Evolutionary conservation across 1,140 invertebrate species (phyloP).

Genomic region (Drosophila equinoxialis): DNA sequence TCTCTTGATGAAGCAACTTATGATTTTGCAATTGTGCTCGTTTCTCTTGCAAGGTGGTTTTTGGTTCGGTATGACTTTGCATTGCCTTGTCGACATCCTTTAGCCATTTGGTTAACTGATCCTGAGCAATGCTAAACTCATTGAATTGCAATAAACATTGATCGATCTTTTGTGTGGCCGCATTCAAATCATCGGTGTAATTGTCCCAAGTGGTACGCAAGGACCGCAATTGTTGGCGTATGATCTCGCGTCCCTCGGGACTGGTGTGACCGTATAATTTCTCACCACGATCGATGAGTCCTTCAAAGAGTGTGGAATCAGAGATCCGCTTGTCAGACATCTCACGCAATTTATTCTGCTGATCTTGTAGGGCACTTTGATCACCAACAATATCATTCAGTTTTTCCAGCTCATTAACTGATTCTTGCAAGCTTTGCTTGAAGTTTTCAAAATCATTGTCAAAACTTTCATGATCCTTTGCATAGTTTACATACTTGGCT

Average conservation of each 20-base stretch:
- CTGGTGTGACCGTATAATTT: constrained; percentile 96
- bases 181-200: constrained; percentile 92
- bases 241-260: constrained; percentile 95
- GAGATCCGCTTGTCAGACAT: constrained; percentile 91
- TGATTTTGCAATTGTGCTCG: constrained; percentile 96
- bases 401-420: constrained; percentile 89
- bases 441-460: constrained; percentile 91
- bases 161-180: constrained; percentile 91
- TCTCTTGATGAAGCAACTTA: constrained; percentile 97
- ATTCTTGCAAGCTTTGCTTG: constrained; percentile 88
- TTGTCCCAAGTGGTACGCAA: constrained; percentile 93
- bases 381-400: constrained; percentile 94
- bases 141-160: constrained; percentile 94
- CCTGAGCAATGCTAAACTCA: constrained; percentile 94
- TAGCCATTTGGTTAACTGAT: constrained; percentile 96
- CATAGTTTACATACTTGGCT: constrained; percentile 91
- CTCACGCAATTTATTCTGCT: constrained; percentile 92
- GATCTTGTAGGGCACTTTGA: constrained; percentile 91
- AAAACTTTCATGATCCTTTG: constrained; percentile 93
- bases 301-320: constrained; percentile 92
- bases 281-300: constrained; percentile 94
- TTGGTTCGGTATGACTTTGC: constrained; percentile 95
- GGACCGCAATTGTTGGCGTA: constrained; percentile 93
- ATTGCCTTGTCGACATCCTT: constrained; percentile 95
- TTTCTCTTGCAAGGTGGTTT: constrained; percentile 96